These are phyloP conservation scores for Aromia moschata DNA, from an alignment of 2,888 invertebrate species.

Conservation along the genomic window DNA sequence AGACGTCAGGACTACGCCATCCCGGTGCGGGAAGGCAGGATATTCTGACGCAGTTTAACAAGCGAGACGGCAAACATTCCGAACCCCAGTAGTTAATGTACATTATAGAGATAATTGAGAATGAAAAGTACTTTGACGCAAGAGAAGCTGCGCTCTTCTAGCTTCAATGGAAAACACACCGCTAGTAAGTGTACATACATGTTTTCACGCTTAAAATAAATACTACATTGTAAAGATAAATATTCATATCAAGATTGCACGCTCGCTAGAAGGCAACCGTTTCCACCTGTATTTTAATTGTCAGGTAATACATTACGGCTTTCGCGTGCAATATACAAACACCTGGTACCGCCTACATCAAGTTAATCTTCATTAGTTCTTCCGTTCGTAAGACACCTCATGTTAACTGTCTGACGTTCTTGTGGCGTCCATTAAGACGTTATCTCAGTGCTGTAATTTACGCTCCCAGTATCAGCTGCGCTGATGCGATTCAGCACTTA, in stretches of 20 bases:
- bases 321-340: constrained; percentile 26
- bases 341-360: constrained; percentile 33
- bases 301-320: constrained; percentile 25
- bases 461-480: constrained; percentile 5
- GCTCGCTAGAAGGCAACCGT: constrained; percentile 1
- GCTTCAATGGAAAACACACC: too few species aligned
- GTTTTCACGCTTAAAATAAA: too few species aligned
- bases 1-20: too few species aligned
- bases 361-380: constrained; percentile 39
- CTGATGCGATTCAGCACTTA: constrained; percentile 1
- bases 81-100: too few species aligned
- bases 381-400: constrained; percentile 36
- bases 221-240: too few species aligned
- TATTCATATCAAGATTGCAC: neutral
- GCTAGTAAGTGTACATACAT: too few species aligned
- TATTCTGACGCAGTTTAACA: too few species aligned
- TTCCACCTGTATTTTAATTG: constrained; percentile 21
- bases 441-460: constrained; percentile 15
- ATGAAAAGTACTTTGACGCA: too few species aligned
- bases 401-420: constrained; percentile 36
- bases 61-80: too few species aligned
- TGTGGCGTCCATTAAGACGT: constrained; percentile 21
- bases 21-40: too few species aligned
- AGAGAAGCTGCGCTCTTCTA: too few species aligned
- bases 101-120: too few species aligned